Conservation (phyloP, 2,888 invertebrate genomes). For the Euzetes globulus region DNA sequence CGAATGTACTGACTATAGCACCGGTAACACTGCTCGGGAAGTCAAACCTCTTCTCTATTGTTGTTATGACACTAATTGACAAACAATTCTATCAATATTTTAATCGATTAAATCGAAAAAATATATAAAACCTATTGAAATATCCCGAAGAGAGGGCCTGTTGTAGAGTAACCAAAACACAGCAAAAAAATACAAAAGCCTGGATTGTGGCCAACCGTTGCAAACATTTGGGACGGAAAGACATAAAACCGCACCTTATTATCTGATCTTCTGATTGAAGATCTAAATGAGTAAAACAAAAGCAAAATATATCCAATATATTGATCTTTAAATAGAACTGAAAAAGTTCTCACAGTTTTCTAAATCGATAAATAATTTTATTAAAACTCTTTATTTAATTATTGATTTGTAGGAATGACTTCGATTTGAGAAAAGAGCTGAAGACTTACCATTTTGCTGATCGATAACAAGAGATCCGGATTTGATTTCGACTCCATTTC, state of each 20-base stretch:
- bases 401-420: background rate
- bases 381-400: background rate
- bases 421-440: background rate
- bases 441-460: slow-evolving; percentile 13
- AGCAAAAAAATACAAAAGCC: slow-evolving; percentile 80
- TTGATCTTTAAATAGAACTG: too few species aligned
- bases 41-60: slow-evolving; percentile 85
- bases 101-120: background rate
- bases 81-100: too few species aligned
- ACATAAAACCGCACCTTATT: slow-evolving; percentile 70
- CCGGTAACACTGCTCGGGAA: slow-evolving; percentile 88
- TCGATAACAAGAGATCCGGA: background rate
- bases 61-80: slow-evolving; percentile 70
- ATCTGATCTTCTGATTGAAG: background rate
- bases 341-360: too few species aligned
- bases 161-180: slow-evolving; percentile 79
- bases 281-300: background rate
- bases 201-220: slow-evolving; percentile 81
- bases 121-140: slow-evolving; percentile 58
- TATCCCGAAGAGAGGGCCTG: slow-evolving; percentile 85
- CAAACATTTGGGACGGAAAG: slow-evolving; percentile 73
- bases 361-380: background rate
- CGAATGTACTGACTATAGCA: slow-evolving; percentile 85
- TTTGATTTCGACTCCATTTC: background rate
- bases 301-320: background rate